Percentiles rank a stretch among this genome's conserved stretches.
These are phyloP conservation scores for Anseranas semipalmata DNA, from an alignment of 2,113 vertebrate species.

Conservation along the genomic window DNA sequence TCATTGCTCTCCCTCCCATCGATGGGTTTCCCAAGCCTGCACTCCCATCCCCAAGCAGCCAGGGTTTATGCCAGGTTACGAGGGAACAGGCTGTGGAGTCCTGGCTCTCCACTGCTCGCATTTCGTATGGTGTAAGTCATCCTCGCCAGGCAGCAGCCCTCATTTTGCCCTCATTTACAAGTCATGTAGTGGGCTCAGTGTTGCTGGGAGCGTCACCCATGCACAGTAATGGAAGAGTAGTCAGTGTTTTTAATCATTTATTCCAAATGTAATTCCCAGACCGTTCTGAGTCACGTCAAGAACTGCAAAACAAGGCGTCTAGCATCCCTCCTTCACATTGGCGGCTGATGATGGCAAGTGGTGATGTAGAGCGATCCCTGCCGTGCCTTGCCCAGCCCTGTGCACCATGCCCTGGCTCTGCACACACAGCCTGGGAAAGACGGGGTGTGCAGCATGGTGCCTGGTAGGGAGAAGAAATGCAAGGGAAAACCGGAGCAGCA, in stretches of 20 bases:
- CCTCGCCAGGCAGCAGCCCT: background rate
- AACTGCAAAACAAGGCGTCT: background rate
- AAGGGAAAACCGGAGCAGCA: rapidly evolving
- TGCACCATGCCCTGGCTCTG: rapidly evolving
- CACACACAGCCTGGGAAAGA: background rate
- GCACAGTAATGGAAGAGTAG: background rate
- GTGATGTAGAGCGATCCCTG: background rate
- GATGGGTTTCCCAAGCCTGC: background rate
- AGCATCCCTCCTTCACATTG: rapidly evolving
- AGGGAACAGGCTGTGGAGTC: background rate
- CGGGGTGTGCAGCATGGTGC: rapidly evolving
- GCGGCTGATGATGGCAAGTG: rapidly evolving
- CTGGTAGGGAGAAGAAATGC: background rate
- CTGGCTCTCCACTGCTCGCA: background rate
- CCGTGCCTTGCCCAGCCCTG: background rate
- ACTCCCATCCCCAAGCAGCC: background rate
- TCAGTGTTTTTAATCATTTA: constrained; percentile 9
- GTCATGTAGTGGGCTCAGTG: rapidly evolving
- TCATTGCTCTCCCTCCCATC: background rate
- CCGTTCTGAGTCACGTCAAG: background rate
- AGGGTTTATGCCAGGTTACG: background rate
- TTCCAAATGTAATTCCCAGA: background rate
- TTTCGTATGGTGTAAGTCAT: background rate
- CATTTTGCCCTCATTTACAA: background rate
- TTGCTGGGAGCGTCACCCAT: background rate